Conservation (phyloP, 2,888 invertebrate species). For the Cyclophora albipunctata region DNA sequence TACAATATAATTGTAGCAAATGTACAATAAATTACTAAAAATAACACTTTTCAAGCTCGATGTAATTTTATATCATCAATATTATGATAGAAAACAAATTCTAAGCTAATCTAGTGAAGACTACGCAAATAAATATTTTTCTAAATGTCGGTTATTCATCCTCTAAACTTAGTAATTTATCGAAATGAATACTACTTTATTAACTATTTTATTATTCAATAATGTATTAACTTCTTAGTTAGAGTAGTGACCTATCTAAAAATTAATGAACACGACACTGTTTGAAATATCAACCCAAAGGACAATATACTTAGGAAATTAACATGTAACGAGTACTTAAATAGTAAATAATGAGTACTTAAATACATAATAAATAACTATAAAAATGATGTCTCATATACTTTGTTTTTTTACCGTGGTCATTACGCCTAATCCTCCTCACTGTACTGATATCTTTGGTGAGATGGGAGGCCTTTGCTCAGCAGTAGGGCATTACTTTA, state of each 20-base stretch:
- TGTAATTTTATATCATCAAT: conserved; percentile 49
- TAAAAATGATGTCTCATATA: too few relatives aligned
- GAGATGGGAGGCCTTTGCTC: too few relatives aligned
- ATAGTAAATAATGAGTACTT: too few relatives aligned
- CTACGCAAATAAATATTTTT: conserved; percentile 51
- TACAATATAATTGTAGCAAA: conserved; percentile 61
- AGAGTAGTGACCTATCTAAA: conserved; percentile 31
- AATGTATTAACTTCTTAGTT: conserved; percentile 41
- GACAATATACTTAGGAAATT: neutral
- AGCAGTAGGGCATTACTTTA: too few relatives aligned
- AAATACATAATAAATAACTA: too few relatives aligned
- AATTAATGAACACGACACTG: conserved; percentile 42
- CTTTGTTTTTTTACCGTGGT: too few relatives aligned
- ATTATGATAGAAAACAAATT: conserved; percentile 36
- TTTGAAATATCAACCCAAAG: neutral
- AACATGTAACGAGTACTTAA: too few relatives aligned
- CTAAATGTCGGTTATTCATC: conserved; percentile 64
- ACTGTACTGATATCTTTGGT: too few relatives aligned
- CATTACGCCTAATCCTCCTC: too few relatives aligned
- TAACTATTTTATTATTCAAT: conserved; percentile 37
- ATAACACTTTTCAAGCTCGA: conserved; percentile 71
- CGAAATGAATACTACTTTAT: conserved; percentile 48
- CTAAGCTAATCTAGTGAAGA: conserved; percentile 60
- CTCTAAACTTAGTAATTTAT: conserved; percentile 71
- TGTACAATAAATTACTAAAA: conserved; percentile 63